Conservation (phyloP, 2,113 vertebrate genomes). For the Halichoerus grypus region DNA sequence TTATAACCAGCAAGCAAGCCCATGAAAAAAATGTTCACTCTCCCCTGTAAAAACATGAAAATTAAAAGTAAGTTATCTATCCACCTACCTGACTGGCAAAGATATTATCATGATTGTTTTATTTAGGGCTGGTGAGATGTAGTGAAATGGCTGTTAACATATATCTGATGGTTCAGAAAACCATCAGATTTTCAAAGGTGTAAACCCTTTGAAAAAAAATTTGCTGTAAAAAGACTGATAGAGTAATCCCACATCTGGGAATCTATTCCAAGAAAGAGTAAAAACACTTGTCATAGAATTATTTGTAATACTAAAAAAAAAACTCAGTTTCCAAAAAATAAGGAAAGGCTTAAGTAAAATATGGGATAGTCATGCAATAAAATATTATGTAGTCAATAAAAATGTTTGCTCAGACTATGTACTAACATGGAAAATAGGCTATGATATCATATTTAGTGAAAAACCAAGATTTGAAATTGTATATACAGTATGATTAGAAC, state of each 20-base stretch:
- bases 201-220: background rate
- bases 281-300: background rate
- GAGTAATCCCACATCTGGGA: background rate
- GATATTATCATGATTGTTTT: background rate
- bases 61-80: conserved; percentile 32
- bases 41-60: conserved; percentile 5
- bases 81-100: background rate
- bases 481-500: background rate
- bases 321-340: background rate
- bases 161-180: background rate
- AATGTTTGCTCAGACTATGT: background rate
- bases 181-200: no score
- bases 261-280: background rate
- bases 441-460: background rate
- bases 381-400: background rate
- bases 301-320: background rate
- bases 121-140: background rate
- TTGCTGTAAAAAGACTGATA: background rate
- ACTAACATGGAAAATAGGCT: conserved; percentile 17
- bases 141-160: background rate
- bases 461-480: background rate
- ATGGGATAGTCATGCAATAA: background rate
- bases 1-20: background rate
- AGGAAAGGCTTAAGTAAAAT: conserved; percentile 34
- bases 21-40: conserved; percentile 24